phyloP scores from a whole-genome alignment of 23 tunicate species.

The Oikopleura vanhoeffeni region DNA sequence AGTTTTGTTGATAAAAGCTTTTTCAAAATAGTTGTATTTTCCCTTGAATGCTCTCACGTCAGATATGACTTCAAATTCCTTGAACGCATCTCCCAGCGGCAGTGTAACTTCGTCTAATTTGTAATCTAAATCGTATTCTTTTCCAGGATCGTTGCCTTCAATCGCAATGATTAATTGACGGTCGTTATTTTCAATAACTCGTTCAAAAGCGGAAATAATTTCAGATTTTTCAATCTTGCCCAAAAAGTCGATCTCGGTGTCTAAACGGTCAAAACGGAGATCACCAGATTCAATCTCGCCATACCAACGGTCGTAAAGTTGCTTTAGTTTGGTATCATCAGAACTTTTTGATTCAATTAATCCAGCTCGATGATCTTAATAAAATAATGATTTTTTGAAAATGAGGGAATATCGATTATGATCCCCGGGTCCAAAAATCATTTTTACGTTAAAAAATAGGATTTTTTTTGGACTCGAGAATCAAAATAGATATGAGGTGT shows the following conservation, averaged over 20 bases:
- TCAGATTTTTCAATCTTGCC: neutral
- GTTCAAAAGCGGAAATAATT: neutral
- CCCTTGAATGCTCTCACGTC: neutral
- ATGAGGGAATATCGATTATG: neutral
- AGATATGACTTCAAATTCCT: neutral
- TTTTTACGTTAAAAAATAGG: no score
- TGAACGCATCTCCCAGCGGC: neutral
- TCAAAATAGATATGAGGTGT: no score
- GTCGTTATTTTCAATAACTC: neutral
- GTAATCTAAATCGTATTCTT: neutral
- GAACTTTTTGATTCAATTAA: neutral
- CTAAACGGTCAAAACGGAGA: neutral
- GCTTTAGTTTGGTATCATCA: neutral
- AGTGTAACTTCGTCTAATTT: neutral
- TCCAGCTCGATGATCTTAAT: constrained; percentile 12
- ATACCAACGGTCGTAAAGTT: constrained; percentile 4
- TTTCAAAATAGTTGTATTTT: neutral
- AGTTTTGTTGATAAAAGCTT: neutral
- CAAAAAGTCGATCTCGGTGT: neutral
- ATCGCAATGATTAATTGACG: neutral
- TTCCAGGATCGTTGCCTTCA: neutral
- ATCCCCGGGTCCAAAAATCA: no score
- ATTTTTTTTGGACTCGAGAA: no score
- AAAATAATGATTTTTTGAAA: no score
- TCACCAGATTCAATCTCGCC: neutral